Base-by-base conservation (phyloP, 2,888 invertebrate genomes). In the Drosophila colorata region DNA sequence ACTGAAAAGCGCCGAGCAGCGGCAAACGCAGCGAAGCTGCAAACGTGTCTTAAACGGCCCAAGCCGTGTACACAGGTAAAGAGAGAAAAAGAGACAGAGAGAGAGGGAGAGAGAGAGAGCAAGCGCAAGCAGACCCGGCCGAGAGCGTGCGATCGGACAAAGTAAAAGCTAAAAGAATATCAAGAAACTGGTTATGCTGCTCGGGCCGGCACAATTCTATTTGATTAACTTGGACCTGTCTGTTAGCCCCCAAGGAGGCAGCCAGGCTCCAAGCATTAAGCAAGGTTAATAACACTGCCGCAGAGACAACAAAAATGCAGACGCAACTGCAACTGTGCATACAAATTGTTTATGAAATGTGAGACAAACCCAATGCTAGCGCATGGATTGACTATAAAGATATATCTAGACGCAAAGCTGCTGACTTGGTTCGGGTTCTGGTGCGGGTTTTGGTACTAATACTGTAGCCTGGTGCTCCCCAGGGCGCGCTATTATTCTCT, bases 1-100 rank as follows among this genome's bases (percentile, higher is more conserved):
- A 86, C 83, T 83, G 77, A 85, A 79, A 75, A 69, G 70, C 59
- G 59, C 46, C 53, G 66, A 72, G 20, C 63, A 53, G 63, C 68
- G 25, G 43, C 65, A 76, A 80, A 67, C 86, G 80, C 71, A 75
- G 41, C 84, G 68, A 74, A 77, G 84, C 78, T 86, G 80, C 80
- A 83, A 83, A 83, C 83, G 84, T 83, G 83, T 86, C 83, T 83
- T 86, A 75, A 69, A 83, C 73, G 65, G 60, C 71, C 51, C 53
- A 56, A 69, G 69, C 56, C 72, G 64, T 70, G 66, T 48, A 28
- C 55, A 43, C 48, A 59, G 65, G 59, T 60, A 59, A 18, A 40
- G 33, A 35, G 35, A 28, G 13, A 40, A 3, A 28, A 16, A 23
- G 9, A 46, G 33, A 18, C 13, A 37, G 28, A n/a, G 20, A 33